Conservation (phyloP, 2,888 invertebrate genomes). For the Pachydiplax longipennis region DNA sequence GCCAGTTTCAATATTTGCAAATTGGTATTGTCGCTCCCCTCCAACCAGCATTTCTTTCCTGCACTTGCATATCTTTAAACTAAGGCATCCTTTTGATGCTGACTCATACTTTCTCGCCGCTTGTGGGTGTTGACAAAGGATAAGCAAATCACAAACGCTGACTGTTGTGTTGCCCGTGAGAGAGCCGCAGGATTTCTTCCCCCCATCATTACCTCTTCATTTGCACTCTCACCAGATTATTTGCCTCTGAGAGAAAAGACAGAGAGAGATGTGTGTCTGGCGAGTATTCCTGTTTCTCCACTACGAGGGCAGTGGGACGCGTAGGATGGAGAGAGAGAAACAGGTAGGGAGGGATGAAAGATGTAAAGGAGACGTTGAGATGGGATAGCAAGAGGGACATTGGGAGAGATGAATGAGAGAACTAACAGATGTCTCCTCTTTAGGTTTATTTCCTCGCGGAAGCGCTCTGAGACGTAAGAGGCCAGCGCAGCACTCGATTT, state of each 20-base stretch:
- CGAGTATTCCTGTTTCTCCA: not conserved
- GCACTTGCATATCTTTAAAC: not conserved
- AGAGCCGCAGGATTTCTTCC: not conserved
- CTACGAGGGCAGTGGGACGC: constrained; percentile 40
- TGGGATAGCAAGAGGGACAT: no score
- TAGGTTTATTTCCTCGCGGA: not conserved
- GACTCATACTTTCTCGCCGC: no score
- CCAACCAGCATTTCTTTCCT: not conserved
- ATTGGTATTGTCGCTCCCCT: not conserved
- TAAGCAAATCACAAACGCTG: not conserved
- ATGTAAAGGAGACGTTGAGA: no score
- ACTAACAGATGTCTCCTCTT: not conserved
- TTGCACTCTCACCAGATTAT: not conserved
- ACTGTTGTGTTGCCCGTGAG: not conserved
- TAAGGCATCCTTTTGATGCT: no score
- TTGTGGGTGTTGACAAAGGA: not conserved
- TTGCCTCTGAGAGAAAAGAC: not conserved
- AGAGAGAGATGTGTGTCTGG: not conserved
- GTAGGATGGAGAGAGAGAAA: not conserved
- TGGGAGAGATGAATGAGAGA: not conserved
- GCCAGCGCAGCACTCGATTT: not conserved
- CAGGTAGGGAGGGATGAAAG: not conserved
- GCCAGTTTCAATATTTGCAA: no score
- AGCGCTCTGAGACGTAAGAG: not conserved
- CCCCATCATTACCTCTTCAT: not conserved